A percentile compares a stretch with the other conserved stretches of the same genome.
These are phyloP conservation scores for Loris lydekkerianus DNA, from an alignment of 2,797 vertebrate species.

Conservation along the genomic window DNA sequence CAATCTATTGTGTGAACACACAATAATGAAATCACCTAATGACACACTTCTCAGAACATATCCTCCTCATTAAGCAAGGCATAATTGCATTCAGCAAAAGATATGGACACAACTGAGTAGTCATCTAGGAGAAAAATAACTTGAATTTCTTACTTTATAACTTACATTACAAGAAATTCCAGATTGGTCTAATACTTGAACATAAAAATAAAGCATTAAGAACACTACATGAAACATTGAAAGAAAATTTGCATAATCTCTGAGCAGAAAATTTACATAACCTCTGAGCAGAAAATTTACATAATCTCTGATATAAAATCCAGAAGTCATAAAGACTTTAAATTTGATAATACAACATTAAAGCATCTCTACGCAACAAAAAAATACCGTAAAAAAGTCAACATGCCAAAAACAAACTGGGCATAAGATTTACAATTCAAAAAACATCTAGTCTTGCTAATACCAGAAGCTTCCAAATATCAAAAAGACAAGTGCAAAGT, in stretches of 20 bases:
- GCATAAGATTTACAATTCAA: background rate
- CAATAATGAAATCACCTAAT: background rate
- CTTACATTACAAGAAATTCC: background rate
- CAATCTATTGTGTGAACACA: background rate
- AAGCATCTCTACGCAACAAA: background rate
- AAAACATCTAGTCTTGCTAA: background rate
- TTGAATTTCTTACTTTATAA: background rate
- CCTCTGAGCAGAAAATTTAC: background rate
- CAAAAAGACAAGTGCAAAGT: background rate
- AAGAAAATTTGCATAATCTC: background rate
- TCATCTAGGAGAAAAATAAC: too few species aligned
- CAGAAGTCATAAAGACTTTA: slow-evolving; percentile 10
- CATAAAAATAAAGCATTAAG: slow-evolving; percentile 4
- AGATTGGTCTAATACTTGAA: slow-evolving; percentile 7
- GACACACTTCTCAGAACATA: background rate
- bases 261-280: background rate
- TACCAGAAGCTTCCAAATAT: background rate
- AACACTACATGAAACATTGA: background rate
- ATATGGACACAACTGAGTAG: background rate
- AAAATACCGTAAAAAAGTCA: background rate
- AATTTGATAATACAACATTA: background rate
- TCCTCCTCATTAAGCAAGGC: background rate
- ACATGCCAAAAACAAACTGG: slow-evolving; percentile 13
- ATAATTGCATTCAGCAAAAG: background rate
- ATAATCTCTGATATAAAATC: background rate